A percentile compares a stretch with the other conserved stretches of the same genome.
Evolutionary conservation across 2,888 invertebrate species (phyloP).

Genomic region (Zygaena filipendulae): DNA sequence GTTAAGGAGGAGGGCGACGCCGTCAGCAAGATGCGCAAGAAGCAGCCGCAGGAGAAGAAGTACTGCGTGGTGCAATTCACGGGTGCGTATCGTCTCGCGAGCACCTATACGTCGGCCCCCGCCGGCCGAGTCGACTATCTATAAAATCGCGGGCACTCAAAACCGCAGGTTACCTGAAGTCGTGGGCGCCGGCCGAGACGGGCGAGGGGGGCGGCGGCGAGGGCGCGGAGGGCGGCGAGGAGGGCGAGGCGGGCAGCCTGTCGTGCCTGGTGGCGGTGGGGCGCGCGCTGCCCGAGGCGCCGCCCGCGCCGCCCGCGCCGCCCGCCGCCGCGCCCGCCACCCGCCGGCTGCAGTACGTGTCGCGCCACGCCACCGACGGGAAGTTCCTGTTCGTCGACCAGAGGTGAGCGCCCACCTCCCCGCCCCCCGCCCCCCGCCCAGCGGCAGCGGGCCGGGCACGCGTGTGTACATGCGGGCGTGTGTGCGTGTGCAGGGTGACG

Average conservation of each 20-base stretch:
- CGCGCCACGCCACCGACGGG: slow-evolving; percentile 88
- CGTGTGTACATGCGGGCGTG: neutral
- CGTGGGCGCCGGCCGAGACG: slow-evolving; percentile 87
- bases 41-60: slow-evolving; percentile 78
- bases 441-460: too few species aligned
- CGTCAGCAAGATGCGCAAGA: slow-evolving; percentile 71
- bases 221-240: slow-evolving; percentile 70
- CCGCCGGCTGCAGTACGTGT: slow-evolving; percentile 79
- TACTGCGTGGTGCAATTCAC: slow-evolving; percentile 93
- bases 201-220: slow-evolving; percentile 71
- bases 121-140: neutral
- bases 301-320: slow-evolving; percentile 4
- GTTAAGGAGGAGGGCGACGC: slow-evolving; percentile 81
- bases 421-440: too few species aligned
- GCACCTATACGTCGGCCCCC: neutral
- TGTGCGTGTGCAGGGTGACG: slow-evolving; percentile 75
- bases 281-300: slow-evolving; percentile 67
- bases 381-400: slow-evolving; percentile 95
- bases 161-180: slow-evolving; percentile 81
- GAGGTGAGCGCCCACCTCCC: slow-evolving; percentile 63
- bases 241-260: slow-evolving; percentile 69
- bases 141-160: neutral
- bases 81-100: slow-evolving; percentile 34
- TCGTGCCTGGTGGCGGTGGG: slow-evolving; percentile 93
- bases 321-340: slow-evolving; percentile 46